Conservation (phyloP, 2,888 invertebrate species). For the Coleophora deauratella region DNA sequence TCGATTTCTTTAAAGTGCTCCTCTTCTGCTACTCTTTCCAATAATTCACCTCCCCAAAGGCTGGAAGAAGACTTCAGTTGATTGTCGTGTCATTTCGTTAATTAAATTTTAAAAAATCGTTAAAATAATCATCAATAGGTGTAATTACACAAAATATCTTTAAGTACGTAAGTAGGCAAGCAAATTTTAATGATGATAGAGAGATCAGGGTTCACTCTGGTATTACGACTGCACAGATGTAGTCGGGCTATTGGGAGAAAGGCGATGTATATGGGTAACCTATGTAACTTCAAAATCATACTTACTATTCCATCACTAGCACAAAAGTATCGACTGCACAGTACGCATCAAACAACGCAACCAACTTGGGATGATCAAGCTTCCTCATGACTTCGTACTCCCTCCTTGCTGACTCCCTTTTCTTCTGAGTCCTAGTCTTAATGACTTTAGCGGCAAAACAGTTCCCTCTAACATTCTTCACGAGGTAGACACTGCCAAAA, state of each 20-base stretch:
- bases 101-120: too few relatives aligned
- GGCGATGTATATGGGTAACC: too few relatives aligned
- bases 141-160: too few relatives aligned
- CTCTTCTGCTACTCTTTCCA: conserved; percentile 93
- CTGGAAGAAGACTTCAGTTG: conserved; percentile 64
- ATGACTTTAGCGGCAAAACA: conserved; percentile 89
- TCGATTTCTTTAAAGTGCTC: conserved; percentile 83
- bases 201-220: too few relatives aligned
- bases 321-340: conserved; percentile 72
- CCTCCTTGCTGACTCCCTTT: conserved; percentile 83
- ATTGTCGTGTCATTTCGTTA: too few relatives aligned
- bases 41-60: conserved; percentile 94
- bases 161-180: too few relatives aligned
- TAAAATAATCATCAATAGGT: too few relatives aligned
- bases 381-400: conserved; percentile 92
- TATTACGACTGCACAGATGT: too few relatives aligned
- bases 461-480: conserved; percentile 54
- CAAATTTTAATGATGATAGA: too few relatives aligned
- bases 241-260: too few relatives aligned
- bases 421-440: conserved; percentile 80
- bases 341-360: conserved; percentile 67
- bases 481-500: not conserved
- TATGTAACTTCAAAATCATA: conserved; percentile 19
- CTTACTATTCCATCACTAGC: conserved; percentile 95
- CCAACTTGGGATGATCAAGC: conserved; percentile 87